Conservation (phyloP, 2,113 vertebrate species). For the Corythornis cristatus region DNA sequence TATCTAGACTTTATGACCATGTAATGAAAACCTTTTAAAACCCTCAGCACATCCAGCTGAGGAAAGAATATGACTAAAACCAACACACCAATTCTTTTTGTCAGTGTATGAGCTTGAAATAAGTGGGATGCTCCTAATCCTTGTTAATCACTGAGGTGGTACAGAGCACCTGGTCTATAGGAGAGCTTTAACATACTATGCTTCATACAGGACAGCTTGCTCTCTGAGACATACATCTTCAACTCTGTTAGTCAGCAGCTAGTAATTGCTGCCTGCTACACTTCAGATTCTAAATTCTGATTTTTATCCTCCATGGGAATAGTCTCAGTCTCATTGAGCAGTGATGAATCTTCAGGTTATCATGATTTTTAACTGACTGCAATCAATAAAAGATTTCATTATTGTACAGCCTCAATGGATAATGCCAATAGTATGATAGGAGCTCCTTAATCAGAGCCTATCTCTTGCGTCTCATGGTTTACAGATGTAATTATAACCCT, state of each 20-base stretch:
- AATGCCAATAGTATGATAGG: background rate
- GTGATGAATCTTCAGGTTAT: background rate
- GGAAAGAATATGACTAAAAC: background rate
- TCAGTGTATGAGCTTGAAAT: background rate
- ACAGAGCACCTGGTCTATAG: background rate
- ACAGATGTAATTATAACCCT: background rate
- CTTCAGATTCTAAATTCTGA: background rate
- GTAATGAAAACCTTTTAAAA: background rate
- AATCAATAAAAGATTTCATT: constrained; percentile 5
- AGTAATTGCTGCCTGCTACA: background rate
- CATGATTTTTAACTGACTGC: background rate
- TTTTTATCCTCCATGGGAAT: background rate
- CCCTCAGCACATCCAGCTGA: background rate
- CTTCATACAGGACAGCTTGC: background rate
- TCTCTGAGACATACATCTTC: background rate
- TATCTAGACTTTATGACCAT: background rate
- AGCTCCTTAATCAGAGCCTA: background rate
- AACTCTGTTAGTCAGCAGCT: background rate
- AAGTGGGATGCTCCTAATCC: background rate
- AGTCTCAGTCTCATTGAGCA: background rate
- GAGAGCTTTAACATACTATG: background rate
- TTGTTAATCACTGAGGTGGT: background rate
- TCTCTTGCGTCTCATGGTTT: background rate
- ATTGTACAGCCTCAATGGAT: background rate
- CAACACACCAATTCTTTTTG: background rate